These are phyloP conservation scores for Leptobrachium ailaonicum DNA, from an alignment of 2,113 vertebrate species.

Conservation along the genomic window DNA sequence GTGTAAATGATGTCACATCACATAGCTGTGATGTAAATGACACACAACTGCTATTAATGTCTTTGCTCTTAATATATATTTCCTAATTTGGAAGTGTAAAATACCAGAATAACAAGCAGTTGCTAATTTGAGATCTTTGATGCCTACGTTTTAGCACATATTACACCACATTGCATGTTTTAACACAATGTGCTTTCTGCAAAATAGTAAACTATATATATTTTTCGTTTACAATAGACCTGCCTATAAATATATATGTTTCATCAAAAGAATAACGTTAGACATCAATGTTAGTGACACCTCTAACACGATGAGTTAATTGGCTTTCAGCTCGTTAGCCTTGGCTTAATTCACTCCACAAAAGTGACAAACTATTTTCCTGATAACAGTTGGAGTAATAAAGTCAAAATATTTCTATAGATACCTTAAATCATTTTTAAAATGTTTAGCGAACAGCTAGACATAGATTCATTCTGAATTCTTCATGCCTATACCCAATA, in stretches of 20 bases:
- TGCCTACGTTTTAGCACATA: slow-evolving; percentile 33
- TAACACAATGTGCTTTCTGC: slow-evolving; percentile 13
- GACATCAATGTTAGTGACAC: slow-evolving; percentile 36
- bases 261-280: slow-evolving; percentile 11
- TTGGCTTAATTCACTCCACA: slow-evolving; percentile 20
- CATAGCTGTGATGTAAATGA: slow-evolving; percentile 40
- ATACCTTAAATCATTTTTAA: no score
- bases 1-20: slow-evolving; percentile 26
- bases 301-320: slow-evolving; percentile 10
- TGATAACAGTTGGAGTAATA: background rate
- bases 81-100: slow-evolving; percentile 31
- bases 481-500: no score
- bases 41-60: slow-evolving; percentile 25
- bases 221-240: background rate
- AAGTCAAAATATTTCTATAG: no score
- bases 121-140: slow-evolving; percentile 30
- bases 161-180: slow-evolving; percentile 28
- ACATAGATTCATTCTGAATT: no score
- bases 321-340: slow-evolving; percentile 28
- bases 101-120: slow-evolving; percentile 8
- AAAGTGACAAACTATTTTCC: background rate
- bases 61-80: background rate
- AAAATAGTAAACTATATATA: slow-evolving; percentile 5
- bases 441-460: no score
- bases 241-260: background rate